Conservation (phyloP, 2,888 invertebrate genomes). For the Adelognathus sp. region DNA sequence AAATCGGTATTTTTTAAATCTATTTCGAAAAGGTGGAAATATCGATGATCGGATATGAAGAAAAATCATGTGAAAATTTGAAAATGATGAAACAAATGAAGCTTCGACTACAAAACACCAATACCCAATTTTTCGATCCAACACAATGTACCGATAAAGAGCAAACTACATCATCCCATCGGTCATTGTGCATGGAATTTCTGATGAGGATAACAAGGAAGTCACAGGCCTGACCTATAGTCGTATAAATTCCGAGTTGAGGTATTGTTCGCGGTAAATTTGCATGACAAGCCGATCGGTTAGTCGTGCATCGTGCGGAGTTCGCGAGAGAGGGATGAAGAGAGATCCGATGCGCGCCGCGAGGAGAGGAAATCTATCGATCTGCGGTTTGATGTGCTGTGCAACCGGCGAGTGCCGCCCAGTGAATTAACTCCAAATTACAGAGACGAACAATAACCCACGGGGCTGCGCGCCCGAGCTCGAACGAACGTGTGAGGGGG, state of each 20-base stretch:
- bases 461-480: conserved; percentile 51
- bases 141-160: neutral
- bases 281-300: conserved; percentile 73
- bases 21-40: too few species aligned
- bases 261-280: conserved; percentile 75
- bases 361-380: conserved; percentile 72
- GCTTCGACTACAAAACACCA: too few species aligned
- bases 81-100: too few species aligned
- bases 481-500: neutral
- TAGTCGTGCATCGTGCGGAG: conserved; percentile 41
- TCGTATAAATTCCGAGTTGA: conserved; percentile 49
- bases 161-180: neutral
- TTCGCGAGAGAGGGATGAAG: neutral
- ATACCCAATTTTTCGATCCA: neutral
- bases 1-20: too few species aligned
- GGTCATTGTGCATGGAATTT: neutral
- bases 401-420: conserved; percentile 74
- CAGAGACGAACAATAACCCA: conserved; percentile 78
- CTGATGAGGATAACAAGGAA: neutral
- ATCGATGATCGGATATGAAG: too few species aligned
- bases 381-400: conserved; percentile 79
- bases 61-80: too few species aligned
- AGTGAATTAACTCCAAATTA: conserved; percentile 80
- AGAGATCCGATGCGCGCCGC: neutral
- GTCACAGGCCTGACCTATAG: neutral